phyloP scores from a whole-genome alignment of 2,797 vertebrate species.

The Pangasius larnaudii region DNA sequence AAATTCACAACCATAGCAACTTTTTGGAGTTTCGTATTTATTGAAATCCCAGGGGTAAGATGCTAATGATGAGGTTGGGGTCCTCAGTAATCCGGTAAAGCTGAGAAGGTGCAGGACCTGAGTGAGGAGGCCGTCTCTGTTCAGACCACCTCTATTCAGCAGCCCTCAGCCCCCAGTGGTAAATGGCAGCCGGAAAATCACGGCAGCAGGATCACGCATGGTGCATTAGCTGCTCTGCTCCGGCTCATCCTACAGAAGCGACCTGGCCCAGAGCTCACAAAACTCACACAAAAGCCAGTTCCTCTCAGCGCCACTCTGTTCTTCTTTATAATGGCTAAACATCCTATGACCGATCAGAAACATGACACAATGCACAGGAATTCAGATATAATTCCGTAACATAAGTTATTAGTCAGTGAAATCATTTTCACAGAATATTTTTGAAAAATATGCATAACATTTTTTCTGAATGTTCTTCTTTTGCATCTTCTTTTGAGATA shows the following conservation, averaged over 20 bases:
- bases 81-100: conserved; percentile 59
- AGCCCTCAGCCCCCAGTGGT: conserved; percentile 62
- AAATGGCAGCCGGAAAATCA: conserved; percentile 79
- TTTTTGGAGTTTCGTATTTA: conserved; percentile 13
- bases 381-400: not conserved
- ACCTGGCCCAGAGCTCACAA: conserved; percentile 36
- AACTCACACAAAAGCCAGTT: conserved; percentile 51
- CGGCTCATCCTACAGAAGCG: conserved; percentile 56
- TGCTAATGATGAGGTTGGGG: conserved; percentile 43
- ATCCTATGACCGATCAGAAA: conserved; percentile 10
- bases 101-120: conserved; percentile 52
- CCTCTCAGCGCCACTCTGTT: conserved; percentile 35
- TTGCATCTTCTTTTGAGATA: not conserved
- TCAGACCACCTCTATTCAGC: conserved; percentile 75
- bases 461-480: not conserved
- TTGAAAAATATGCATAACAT: not conserved
- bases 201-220: conserved; percentile 71
- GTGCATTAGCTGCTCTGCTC: conserved; percentile 62
- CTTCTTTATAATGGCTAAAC: conserved; percentile 1
- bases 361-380: conserved; percentile 23
- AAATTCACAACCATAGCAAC: conserved; percentile 18
- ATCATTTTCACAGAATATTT: not conserved
- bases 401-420: not conserved
- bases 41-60: conserved; percentile 32
- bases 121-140: conserved; percentile 64